Percentiles rank a stretch among this genome's conserved stretches.
These are phyloP conservation scores for Orestias chungarensis DNA, from an alignment of 2,797 vertebrate genomes.

Conservation along the genomic window DNA sequence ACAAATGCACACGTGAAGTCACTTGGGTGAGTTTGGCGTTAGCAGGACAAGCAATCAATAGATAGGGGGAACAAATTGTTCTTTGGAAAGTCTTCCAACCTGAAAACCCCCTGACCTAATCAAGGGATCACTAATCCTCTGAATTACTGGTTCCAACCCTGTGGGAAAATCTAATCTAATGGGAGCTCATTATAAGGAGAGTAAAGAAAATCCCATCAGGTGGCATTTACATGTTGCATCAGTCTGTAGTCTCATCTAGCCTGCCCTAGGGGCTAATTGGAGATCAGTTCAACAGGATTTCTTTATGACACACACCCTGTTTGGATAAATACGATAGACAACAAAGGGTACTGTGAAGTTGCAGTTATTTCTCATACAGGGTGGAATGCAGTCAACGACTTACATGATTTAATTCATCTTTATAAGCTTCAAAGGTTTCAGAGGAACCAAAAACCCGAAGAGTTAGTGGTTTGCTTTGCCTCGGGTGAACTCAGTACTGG, in stretches of 20 bases:
- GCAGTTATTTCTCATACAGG: slow-evolving; percentile 15
- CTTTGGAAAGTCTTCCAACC: slow-evolving; percentile 48
- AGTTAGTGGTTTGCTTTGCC: neutral
- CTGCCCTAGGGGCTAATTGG: slow-evolving; percentile 62
- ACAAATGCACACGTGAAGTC: slow-evolving; percentile 9
- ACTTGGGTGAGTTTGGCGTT: slow-evolving; percentile 68
- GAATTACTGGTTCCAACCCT: slow-evolving; percentile 59
- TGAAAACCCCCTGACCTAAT: slow-evolving; percentile 65
- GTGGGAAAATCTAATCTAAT: slow-evolving; percentile 64
- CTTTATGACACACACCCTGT: slow-evolving; percentile 36
- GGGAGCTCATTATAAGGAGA: slow-evolving; percentile 73
- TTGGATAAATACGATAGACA: slow-evolving; percentile 38
- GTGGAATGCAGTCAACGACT: neutral
- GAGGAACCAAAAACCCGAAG: neutral
- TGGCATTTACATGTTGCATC: slow-evolving; percentile 72
- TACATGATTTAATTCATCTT: neutral
- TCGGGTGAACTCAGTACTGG: neutral
- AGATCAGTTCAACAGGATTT: slow-evolving; percentile 47
- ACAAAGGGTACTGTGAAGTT: slow-evolving; percentile 32
- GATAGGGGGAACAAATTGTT: slow-evolving; percentile 40
- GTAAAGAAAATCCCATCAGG: slow-evolving; percentile 64
- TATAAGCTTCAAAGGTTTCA: neutral
- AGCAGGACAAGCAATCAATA: slow-evolving; percentile 47
- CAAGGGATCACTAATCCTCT: slow-evolving; percentile 55
- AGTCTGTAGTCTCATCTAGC: slow-evolving; percentile 50